Conservation (phyloP, 2,888 invertebrate species). For the Entomobrya multifasciata region DNA sequence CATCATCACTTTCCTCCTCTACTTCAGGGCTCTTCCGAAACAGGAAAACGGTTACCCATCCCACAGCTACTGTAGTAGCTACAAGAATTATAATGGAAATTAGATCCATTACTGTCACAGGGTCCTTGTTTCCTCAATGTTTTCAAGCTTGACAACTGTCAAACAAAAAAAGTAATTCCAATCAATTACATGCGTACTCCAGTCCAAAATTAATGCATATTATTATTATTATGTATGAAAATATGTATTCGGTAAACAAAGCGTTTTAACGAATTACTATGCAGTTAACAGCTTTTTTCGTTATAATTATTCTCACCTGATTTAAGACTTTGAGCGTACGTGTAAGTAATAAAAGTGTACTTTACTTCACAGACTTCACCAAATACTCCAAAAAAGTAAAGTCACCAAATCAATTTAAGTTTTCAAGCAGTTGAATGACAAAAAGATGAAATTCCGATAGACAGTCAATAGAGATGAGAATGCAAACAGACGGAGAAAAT, state of each 20-base stretch:
- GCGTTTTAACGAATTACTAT: too few species aligned
- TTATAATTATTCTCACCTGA: too few species aligned
- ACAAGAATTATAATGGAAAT: slow-evolving; percentile 1
- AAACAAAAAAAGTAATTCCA: not conserved
- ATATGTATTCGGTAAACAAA: too few species aligned
- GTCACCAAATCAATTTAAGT: not conserved
- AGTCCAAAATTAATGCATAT: not conserved
- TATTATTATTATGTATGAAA: too few species aligned
- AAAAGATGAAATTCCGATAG: too few species aligned
- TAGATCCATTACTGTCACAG: slow-evolving; percentile 5
- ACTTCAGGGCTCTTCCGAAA: not conserved
- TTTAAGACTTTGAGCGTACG: too few species aligned
- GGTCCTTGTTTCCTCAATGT: not conserved
- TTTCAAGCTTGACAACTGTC: not conserved
- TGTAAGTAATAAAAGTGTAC: too few species aligned
- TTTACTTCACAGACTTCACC: too few species aligned
- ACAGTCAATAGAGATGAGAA: not conserved
- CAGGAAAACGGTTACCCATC: slow-evolving; percentile 31
- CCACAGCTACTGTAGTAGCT: not conserved
- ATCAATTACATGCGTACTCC: not conserved
- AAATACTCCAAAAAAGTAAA: too few species aligned
- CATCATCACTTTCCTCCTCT: not conserved
- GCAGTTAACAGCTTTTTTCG: too few species aligned
- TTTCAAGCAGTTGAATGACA: not conserved
- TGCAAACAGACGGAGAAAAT: not conserved